Evolutionary conservation across 2,888 invertebrate species (phyloP).

Genomic region (Pelosia muscerda): DNA sequence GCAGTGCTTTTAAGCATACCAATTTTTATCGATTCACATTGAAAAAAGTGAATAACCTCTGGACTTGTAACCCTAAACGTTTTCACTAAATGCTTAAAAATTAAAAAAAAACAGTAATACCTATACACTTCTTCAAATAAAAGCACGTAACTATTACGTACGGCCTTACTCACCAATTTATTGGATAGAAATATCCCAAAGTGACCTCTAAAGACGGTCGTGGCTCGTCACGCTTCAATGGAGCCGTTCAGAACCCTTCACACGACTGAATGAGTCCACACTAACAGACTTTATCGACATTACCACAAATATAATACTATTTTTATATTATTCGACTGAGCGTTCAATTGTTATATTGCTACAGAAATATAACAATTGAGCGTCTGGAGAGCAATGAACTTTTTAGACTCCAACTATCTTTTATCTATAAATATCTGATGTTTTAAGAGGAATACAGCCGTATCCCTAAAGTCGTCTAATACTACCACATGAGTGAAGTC

Average conservation of each 20-base stretch:
- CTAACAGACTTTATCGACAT: conserved; percentile 6
- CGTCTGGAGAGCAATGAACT: neutral
- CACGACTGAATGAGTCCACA: conserved; percentile 9
- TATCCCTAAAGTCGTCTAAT: too few relatives aligned
- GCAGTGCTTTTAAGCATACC: too few relatives aligned
- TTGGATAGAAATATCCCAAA: neutral
- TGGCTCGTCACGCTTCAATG: neutral
- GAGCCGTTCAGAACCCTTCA: conserved; percentile 1
- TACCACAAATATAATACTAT: neutral
- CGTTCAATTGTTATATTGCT: neutral
- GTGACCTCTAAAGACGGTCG: neutral
- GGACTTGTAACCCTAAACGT: too few relatives aligned
- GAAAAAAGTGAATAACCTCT: too few relatives aligned
- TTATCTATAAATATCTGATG: too few relatives aligned
- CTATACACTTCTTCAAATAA: too few relatives aligned
- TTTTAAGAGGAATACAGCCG: too few relatives aligned
- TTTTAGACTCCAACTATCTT: too few relatives aligned
- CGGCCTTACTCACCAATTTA: neutral
- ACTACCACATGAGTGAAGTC: too few relatives aligned
- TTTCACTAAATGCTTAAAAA: too few relatives aligned
- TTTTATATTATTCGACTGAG: neutral
- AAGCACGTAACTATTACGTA: neutral
- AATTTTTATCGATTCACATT: too few relatives aligned
- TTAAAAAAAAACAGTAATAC: too few relatives aligned
- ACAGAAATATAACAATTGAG: neutral